Evolutionary conservation across 2,888 invertebrate species (phyloP), one percentile per base, ranked within the genome.

Genomic region (Brenthis daphne): DNA sequence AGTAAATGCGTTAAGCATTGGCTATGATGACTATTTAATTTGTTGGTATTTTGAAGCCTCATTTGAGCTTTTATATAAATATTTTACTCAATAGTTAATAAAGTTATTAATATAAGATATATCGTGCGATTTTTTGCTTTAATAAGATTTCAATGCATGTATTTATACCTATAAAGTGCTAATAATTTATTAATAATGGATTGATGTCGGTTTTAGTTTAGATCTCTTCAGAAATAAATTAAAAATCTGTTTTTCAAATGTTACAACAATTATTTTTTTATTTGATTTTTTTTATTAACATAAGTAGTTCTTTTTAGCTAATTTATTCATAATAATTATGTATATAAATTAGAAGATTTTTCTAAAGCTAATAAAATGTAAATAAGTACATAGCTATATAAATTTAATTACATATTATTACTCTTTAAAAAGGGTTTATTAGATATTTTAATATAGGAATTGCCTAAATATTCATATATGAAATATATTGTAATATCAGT

Each of bases 1-100:
- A 43, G 60, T 60, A 61, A 67, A 61, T 50, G 24, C 48, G 14
- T 13, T 61, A 51, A 51, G 56, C 56, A 67, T 67, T 50, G 63
- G 37, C 60, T 37, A 37, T 55, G 37, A 61, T 67, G 48, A 54
- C 50, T 67, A 47, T 61, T 56, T 67, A 43, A 67, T 63, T 20
- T 24, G 37, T 57, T 65, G 33, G 11, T 14, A 24, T 56, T 64
- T 64, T 64, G 37, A 50, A 57, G 57, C 20, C 43, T 63, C 63
- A 43, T 63, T 54, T 43, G 43, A 63, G 33, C 43, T 53, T 63
- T 51, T 20, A 54, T 63, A 53, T 37, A 37, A 53, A 53, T 63
- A 53, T 43, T 14, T 54, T 60, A 20, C 11, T 43, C 51, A 53
- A 63, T 63, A 20, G 20, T 53, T 43, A 54, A 37, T 63, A 8